Percentiles rank a stretch among this genome's conserved stretches.
These are phyloP conservation scores for Hippopotamyrus pictus DNA, from an alignment of 2,797 vertebrate genomes.

Conservation along the genomic window DNA sequence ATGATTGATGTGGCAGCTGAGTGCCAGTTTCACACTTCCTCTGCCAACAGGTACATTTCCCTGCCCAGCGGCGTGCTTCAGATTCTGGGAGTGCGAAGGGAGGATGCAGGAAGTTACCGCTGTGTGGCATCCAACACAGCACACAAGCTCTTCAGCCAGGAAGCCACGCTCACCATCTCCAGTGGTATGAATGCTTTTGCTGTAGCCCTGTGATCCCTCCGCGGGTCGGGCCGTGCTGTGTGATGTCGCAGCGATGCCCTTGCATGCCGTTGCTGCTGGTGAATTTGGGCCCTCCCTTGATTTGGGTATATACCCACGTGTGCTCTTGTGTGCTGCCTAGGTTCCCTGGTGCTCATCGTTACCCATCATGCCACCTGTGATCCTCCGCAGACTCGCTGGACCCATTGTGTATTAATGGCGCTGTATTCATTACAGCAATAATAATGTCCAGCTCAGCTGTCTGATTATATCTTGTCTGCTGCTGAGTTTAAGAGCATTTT, in stretches of 20 bases:
- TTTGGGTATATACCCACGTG: not conserved
- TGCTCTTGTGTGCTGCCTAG: not conserved
- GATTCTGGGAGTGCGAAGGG: conserved; percentile 74
- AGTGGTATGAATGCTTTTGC: conserved; percentile 29
- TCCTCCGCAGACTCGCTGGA: not conserved
- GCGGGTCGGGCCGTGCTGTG: conserved; percentile 45
- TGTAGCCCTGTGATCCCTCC: not conserved
- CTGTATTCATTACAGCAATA: conserved; percentile 6
- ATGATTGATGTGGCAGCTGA: not conserved
- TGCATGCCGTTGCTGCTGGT: not conserved
- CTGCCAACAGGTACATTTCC: conserved; percentile 70
- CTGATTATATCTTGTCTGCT: not conserved
- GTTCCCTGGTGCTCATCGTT: not conserved
- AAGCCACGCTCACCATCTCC: conserved; percentile 72
- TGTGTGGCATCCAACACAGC: conserved; percentile 77
- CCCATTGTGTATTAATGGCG: not conserved
- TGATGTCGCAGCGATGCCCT: not conserved
- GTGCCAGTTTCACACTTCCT: not conserved
- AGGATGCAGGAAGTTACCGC: conserved; percentile 76
- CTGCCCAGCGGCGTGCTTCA: conserved; percentile 92
- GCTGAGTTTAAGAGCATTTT: not conserved
- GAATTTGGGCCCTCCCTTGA: not conserved
- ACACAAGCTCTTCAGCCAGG: conserved; percentile 70
- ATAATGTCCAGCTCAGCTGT: not conserved
- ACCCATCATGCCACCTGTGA: not conserved